phyloP scores from a whole-genome alignment of 2,888 invertebrate species.

The Hydrotaea cyrtoneurina region DNA sequence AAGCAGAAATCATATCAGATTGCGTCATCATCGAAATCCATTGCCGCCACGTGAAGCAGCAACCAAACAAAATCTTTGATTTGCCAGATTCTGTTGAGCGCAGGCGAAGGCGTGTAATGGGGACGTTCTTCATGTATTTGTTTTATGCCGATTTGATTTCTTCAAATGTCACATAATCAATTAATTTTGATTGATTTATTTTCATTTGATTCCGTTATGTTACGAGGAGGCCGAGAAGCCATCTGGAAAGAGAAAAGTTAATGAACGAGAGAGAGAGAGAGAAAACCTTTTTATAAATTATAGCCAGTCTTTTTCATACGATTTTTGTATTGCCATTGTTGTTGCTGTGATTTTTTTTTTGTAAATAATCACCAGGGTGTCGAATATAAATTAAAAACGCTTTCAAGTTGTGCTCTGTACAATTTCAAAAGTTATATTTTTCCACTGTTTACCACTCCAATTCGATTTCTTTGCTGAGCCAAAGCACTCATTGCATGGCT shows the following conservation, averaged over 20 bases:
- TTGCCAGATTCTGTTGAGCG: neutral
- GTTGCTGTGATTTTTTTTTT: neutral
- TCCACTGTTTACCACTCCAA: neutral
- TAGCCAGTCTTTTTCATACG: neutral
- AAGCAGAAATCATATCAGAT: neutral
- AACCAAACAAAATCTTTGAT: neutral
- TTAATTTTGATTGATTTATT: conserved; percentile 29
- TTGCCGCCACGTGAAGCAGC: neutral
- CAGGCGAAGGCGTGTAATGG: neutral
- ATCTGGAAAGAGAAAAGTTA: neutral
- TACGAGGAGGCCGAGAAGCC: neutral
- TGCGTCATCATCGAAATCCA: neutral
- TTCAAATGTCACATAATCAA: conserved; percentile 28
- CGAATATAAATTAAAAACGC: conserved; percentile 8
- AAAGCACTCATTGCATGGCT: too few species aligned
- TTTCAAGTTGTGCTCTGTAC: neutral
- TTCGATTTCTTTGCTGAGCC: neutral
- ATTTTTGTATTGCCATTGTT: neutral
- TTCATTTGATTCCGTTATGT: neutral
- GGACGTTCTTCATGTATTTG: neutral
- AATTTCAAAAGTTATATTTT: neutral
- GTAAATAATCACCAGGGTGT: conserved; percentile 14
- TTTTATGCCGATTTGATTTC: neutral
- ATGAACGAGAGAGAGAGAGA: neutral
- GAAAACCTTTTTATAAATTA: conserved; percentile 12